Evolutionary conservation across 2,113 vertebrate genomes (phyloP).

Genomic region (Phylloscopus whistleri): DNA sequence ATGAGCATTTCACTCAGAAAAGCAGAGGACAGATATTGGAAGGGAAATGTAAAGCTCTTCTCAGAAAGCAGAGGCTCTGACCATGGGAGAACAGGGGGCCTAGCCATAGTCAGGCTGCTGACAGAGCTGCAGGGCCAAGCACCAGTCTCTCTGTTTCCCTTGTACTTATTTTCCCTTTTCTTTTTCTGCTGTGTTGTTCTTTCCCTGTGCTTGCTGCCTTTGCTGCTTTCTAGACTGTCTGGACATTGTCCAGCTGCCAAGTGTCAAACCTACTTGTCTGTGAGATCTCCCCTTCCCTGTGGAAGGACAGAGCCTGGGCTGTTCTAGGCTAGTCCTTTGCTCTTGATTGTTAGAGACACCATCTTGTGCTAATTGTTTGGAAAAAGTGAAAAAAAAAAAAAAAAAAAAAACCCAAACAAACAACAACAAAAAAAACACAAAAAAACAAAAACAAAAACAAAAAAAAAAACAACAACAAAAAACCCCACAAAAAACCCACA

Average conservation of each 20-base stretch:
- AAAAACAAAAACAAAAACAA: too few species aligned
- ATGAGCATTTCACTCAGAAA: not conserved
- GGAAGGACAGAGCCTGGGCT: not conserved
- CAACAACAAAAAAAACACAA: too few species aligned
- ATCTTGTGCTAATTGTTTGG: not conserved
- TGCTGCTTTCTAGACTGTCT: not conserved
- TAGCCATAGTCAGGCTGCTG: not conserved
- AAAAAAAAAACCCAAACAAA: too few species aligned
- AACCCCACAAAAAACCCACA: too few species aligned
- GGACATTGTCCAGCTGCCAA: not conserved
- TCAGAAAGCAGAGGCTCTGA: not conserved
- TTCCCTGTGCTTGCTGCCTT: not conserved
- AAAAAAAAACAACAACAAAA: too few species aligned
- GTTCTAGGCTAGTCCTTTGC: not conserved
- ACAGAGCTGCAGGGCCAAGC: not conserved
- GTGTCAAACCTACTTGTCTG: not conserved
- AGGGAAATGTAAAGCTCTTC: not conserved
- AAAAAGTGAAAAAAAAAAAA: not conserved
- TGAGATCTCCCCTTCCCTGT: not conserved
- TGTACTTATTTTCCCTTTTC: not conserved
- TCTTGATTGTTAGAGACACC: not conserved
- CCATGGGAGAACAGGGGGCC: not conserved
- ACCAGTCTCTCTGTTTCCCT: not conserved
- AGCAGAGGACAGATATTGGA: not conserved
- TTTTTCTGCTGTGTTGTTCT: not conserved